These are phyloP conservation scores for Cephus spinipes DNA, from an alignment of 2,888 invertebrate species.

Conservation along the genomic window DNA sequence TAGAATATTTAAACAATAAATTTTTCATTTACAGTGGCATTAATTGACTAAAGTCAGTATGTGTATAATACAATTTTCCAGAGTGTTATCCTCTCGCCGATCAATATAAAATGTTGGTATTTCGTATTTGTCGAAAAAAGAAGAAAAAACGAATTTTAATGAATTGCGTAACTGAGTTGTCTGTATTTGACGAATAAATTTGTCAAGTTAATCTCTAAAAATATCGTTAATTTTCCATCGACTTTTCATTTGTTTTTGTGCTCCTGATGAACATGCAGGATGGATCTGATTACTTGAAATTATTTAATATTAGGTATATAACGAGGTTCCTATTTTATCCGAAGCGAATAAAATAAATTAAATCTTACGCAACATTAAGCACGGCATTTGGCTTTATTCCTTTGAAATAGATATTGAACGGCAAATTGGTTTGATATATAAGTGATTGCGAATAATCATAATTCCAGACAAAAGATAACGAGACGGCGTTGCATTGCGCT, in stretches of 20 bases:
- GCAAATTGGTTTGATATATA: neutral
- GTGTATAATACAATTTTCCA: neutral
- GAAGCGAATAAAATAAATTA: neutral
- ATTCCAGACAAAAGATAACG: constrained; percentile 85
- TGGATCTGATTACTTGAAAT: neutral
- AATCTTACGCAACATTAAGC: neutral
- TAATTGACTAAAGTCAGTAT: neutral
- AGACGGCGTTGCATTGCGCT: constrained; percentile 93
- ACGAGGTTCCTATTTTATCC: neutral
- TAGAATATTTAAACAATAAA: neutral
- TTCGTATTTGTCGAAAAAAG: neutral
- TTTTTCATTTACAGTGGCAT: neutral
- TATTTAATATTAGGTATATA: neutral
- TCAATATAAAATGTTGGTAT: neutral
- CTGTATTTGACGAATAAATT: neutral
- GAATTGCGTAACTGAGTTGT: neutral
- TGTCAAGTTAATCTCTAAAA: neutral
- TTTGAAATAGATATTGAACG: neutral
- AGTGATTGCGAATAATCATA: constrained; percentile 9
- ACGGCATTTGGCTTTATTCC: neutral
- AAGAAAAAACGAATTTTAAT: neutral
- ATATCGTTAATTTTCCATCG: neutral
- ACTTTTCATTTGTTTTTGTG: neutral
- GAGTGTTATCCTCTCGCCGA: neutral
- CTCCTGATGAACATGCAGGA: no score